These are phyloP conservation scores for Leucophora obtusa DNA, from an alignment of 2,888 invertebrate genomes.

Conservation along the genomic window DNA sequence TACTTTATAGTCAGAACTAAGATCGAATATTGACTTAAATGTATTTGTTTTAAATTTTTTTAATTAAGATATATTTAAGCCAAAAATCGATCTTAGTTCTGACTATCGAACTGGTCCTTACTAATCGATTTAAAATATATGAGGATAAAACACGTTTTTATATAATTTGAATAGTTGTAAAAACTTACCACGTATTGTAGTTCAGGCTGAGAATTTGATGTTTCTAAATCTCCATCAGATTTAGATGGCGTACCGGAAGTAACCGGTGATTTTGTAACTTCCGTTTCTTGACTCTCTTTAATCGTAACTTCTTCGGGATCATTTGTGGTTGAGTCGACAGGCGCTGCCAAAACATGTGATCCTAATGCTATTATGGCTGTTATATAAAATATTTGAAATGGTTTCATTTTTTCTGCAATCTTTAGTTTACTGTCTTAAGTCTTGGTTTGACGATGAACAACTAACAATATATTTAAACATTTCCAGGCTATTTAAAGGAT, in stretches of 20 bases:
- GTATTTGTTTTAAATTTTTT: too few species aligned
- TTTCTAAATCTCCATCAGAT: constrained; percentile 32
- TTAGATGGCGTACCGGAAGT: constrained; percentile 9
- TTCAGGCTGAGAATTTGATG: constrained; percentile 43
- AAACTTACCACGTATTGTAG: constrained; percentile 52
- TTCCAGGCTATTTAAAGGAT: constrained; percentile 50
- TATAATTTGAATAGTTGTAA: background rate
- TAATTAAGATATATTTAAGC: too few species aligned
- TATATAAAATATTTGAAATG: constrained; percentile 46
- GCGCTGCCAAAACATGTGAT: constrained; percentile 33
- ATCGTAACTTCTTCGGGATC: background rate
- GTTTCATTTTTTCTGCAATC: constrained; percentile 39
- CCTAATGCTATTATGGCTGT: constrained; percentile 55
- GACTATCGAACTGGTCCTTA: too few species aligned
- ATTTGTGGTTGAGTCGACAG: constrained; percentile 23
- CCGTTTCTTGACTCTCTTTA: constrained; percentile 8
- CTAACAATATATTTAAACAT: constrained; percentile 42
- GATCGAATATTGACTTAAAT: too few species aligned
- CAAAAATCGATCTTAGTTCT: too few species aligned
- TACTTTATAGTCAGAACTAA: too few species aligned
- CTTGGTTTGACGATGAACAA: constrained; percentile 17
- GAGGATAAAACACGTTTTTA: too few species aligned
- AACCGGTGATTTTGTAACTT: background rate
- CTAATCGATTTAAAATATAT: too few species aligned
- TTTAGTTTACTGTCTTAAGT: constrained; percentile 29